Conservation (phyloP, 53 echinoderm and acorn worm species). For the Zoroaster sp. region DNA sequence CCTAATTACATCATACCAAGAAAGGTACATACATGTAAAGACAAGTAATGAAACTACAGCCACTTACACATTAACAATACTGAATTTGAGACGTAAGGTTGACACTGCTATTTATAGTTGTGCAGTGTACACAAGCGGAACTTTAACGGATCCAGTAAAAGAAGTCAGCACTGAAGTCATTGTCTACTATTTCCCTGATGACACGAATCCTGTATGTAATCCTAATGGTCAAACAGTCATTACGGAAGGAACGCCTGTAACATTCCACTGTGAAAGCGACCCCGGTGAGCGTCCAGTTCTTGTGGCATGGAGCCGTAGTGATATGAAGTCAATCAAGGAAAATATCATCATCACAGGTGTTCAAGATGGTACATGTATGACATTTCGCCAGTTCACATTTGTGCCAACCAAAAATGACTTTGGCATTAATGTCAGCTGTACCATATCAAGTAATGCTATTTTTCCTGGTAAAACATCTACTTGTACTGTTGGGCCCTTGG, state of each 20-base stretch:
- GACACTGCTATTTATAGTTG: neutral
- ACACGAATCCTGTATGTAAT: slow-evolving; percentile 10
- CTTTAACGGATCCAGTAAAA: neutral
- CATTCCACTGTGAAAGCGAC: slow-evolving; percentile 5
- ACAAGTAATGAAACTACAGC: slow-evolving; percentile 15
- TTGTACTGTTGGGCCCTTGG: slow-evolving; percentile 23
- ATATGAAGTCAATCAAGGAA: neutral
- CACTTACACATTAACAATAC: slow-evolving; percentile 5
- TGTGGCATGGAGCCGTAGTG: neutral
- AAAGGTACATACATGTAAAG: neutral
- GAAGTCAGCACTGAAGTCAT: neutral
- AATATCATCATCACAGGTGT: neutral
- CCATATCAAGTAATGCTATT: neutral
- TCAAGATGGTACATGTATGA: neutral
- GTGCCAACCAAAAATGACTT: neutral
- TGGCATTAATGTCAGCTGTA: neutral
- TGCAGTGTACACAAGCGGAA: neutral
- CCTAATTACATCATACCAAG: neutral
- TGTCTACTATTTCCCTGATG: slow-evolving; percentile 26
- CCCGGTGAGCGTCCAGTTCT: neutral
- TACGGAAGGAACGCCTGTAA: neutral
- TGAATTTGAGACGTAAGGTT: neutral
- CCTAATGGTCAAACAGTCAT: neutral
- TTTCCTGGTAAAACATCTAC: neutral
- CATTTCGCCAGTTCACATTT: neutral